A percentile compares a stretch with the other conserved stretches of the same genome.
phyloP scores from a whole-genome alignment of 2,888 invertebrate species.

The Arrhopalites spinosus region DNA sequence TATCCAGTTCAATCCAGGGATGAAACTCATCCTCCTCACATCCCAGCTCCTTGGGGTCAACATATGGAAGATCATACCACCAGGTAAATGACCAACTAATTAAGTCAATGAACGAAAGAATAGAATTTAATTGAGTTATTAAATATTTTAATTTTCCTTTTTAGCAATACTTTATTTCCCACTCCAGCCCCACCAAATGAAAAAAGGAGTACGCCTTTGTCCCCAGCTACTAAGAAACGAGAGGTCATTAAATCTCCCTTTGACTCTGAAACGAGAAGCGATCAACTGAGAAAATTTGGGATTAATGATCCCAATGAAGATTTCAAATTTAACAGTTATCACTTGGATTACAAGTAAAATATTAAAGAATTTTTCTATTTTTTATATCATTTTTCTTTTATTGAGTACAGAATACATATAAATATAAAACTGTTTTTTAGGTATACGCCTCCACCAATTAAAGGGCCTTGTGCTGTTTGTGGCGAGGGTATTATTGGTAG shows the following conservation, averaged over 20 bases:
- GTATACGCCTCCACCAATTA: constrained; percentile 55
- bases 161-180: constrained; percentile 30
- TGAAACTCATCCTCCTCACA: constrained; percentile 28
- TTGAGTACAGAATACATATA: background rate
- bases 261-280: constrained; percentile 30
- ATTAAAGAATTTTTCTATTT: too few species aligned
- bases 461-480: constrained; percentile 55
- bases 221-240: constrained; percentile 22
- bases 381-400: background rate
- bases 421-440: constrained; percentile 8
- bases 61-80: constrained; percentile 34
- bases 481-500: constrained; percentile 55
- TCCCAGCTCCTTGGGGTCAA: constrained; percentile 28
- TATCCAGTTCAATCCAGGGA: constrained; percentile 22
- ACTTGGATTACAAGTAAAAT: constrained; percentile 40
- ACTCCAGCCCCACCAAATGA: constrained; percentile 34
- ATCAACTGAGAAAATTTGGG: constrained; percentile 39
- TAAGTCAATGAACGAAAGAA: too few species aligned
- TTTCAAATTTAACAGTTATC: constrained; percentile 53
- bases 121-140: too few species aligned
- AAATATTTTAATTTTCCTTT: too few species aligned
- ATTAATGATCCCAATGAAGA: constrained; percentile 53
- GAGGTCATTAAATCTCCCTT: constrained; percentile 36
- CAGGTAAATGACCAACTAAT: too few species aligned
- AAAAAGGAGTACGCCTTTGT: constrained; percentile 8